Evolutionary conservation across 2,888 invertebrate species (phyloP), one percentile per base, ranked within the genome.

Genomic region (Plagodis dolabraria): DNA sequence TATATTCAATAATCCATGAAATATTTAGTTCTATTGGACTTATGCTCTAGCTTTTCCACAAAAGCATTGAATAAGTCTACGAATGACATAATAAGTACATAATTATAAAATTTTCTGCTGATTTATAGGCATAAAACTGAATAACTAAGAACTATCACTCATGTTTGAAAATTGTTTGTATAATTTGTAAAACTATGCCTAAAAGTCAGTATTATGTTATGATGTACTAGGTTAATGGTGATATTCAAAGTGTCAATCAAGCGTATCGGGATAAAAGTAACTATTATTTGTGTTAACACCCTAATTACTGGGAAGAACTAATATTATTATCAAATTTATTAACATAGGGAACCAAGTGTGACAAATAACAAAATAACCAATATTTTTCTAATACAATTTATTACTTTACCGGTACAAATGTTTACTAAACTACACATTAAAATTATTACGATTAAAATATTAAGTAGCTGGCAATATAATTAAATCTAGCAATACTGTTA

Each of bases 241-340:
- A 77, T 79, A 81, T 92, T 90, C 90, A 92, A 89, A 92, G 92
- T 92, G 92, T 91, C 92, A 92, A 92, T 92, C 91, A 82, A 85
- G 75, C 77, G 76, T 79, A 72, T 77, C 83, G 83, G 85, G 80
- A 78, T 61, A 36, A 65, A 60, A 64, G 43, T 55, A 58, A 52
- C 55, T 38, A 57, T 50, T 65, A 65, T 55, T 81, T 86, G 82
- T 87, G 76, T 84, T 87, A 88, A 87, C 85, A 80, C 75, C 77
- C 74, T 86, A 85, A 85, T 79, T 60, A 72, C 63, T 49, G 60
- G 76, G 84, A 82, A 76, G 73, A 73, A 75, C 71, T 83, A 79
- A 74, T 80, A 73, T 75, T 75, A 71, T 71, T 72, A 58, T 66
- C 59, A 9, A 10, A 60, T 63, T 58, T 62, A 64, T 65, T 57